Evolutionary conservation across 2,888 invertebrate genomes (phyloP).

Genomic region (Nomada fucata): DNA sequence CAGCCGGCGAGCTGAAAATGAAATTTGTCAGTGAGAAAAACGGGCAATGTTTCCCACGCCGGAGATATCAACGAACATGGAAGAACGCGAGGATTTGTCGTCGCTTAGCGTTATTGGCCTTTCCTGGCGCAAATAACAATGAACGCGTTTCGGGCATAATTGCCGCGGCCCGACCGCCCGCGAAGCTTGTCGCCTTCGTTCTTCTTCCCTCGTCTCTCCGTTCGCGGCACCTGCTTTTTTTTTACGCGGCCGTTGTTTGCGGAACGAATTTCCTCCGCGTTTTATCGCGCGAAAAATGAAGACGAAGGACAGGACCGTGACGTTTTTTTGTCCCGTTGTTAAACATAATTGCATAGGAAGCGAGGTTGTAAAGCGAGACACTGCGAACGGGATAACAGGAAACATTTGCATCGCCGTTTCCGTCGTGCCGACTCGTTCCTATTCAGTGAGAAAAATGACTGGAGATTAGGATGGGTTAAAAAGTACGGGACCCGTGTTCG

Average conservation of each 20-base stretch:
- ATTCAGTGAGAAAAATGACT: neutral
- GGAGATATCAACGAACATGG: neutral
- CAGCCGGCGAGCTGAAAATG: no score
- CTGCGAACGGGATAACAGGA: constrained; percentile 49
- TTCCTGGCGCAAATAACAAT: neutral
- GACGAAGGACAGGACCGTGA: constrained; percentile 14
- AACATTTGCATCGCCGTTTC: constrained; percentile 63
- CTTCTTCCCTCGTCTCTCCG: no score
- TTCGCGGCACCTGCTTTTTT: constrained; percentile 17
- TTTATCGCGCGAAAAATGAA: constrained; percentile 29
- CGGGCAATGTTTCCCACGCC: neutral
- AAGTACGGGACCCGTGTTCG: neutral
- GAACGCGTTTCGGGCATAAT: constrained; percentile 24
- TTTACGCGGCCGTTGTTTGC: neutral
- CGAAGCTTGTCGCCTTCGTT: neutral
- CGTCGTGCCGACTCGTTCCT: constrained; percentile 17
- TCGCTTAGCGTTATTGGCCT: constrained; percentile 26
- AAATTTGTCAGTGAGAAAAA: no score
- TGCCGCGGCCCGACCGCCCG: neutral
- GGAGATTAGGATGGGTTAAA: neutral
- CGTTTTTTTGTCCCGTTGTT: constrained; percentile 35
- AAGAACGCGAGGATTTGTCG: constrained; percentile 5
- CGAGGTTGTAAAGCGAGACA: constrained; percentile 54
- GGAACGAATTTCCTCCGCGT: constrained; percentile 29
- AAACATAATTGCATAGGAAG: constrained; percentile 68